phyloP scores from a whole-genome alignment of 2,113 vertebrate genomes.

The Centropristis striata region DNA sequence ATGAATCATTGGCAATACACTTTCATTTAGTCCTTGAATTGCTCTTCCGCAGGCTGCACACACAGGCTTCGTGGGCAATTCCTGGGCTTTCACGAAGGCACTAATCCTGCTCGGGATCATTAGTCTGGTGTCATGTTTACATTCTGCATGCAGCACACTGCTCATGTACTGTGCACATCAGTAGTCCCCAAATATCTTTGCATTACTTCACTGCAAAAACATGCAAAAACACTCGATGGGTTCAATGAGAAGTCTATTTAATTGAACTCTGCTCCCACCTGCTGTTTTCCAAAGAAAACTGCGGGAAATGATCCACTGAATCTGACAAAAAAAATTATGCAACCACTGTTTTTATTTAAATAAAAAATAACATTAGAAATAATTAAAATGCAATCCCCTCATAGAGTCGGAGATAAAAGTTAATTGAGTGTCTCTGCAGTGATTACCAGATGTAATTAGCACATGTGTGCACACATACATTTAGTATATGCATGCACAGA shows the following conservation, averaged over 20 bases:
- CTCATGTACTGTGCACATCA: not conserved
- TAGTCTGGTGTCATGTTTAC: conserved; percentile 17
- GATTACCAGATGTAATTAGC: conserved; percentile 80
- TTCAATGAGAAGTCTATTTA: not conserved
- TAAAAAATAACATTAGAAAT: not conserved
- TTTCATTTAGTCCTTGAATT: conserved; percentile 58
- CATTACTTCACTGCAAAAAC: not conserved
- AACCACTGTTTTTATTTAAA: conserved; percentile 10
- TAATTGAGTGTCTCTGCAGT: conserved; percentile 69
- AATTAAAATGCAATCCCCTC: not conserved
- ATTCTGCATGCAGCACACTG: not conserved
- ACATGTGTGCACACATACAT: conserved; percentile 24
- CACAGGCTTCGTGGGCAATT: conserved; percentile 9
- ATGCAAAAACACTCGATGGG: not conserved
- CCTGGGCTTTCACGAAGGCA: conserved; percentile 15
- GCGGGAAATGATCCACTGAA: conserved; percentile 8
- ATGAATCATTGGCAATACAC: conserved; percentile 45
- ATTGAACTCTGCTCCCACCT: conserved; percentile 74
- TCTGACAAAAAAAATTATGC: not conserved
- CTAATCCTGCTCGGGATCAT: conserved; percentile 25
- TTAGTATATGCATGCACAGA: conserved; percentile 18
- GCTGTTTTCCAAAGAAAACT: conserved; percentile 54
- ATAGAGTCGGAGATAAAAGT: conserved; percentile 15
- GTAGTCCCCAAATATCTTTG: not conserved
- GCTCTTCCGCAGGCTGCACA: conserved; percentile 10